A percentile compares a stretch with the other conserved stretches of the same genome.
These are phyloP conservation scores for Stratiolaelaps scimitus DNA, from an alignment of 1,140 invertebrate genomes.

Conservation along the genomic window DNA sequence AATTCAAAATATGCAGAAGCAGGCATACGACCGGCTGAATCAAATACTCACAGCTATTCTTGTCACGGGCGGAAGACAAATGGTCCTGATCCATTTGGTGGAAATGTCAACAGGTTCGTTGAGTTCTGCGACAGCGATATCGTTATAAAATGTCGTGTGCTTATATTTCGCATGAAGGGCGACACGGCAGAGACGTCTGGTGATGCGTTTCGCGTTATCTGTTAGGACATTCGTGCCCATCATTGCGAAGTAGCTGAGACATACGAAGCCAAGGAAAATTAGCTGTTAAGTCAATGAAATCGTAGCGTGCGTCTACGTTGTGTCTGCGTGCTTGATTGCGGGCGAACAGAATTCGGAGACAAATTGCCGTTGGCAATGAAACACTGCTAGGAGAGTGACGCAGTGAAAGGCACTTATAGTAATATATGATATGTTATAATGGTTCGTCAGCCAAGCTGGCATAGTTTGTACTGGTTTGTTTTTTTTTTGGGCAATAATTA, in stretches of 20 bases:
- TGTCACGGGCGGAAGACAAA: neutral
- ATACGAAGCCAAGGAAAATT: neutral
- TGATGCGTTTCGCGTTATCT: neutral
- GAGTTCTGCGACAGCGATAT: conserved; percentile 23
- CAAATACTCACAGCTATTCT: no score
- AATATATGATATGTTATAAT: no score
- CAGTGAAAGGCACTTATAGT: no score
- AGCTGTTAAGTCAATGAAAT: neutral
- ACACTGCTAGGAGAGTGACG: no score
- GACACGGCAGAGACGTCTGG: conserved; percentile 18
- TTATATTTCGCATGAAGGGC: neutral
- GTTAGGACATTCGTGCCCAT: conserved; percentile 9
- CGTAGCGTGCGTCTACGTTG: neutral
- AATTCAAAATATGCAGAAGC: no score
- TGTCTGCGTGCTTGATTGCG: no score
- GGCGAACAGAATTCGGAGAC: no score
- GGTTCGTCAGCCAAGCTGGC: no score
- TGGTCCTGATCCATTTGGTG: neutral
- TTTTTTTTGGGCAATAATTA: no score
- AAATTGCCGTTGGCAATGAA: no score
- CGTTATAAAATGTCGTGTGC: neutral
- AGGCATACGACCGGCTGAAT: no score
- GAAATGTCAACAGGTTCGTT: conserved; percentile 14
- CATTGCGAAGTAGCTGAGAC: conserved; percentile 9
- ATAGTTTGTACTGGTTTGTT: no score